Base-by-base conservation (phyloP, 2,888 invertebrate genomes). In the Dicranocentrus wangi region DNA sequence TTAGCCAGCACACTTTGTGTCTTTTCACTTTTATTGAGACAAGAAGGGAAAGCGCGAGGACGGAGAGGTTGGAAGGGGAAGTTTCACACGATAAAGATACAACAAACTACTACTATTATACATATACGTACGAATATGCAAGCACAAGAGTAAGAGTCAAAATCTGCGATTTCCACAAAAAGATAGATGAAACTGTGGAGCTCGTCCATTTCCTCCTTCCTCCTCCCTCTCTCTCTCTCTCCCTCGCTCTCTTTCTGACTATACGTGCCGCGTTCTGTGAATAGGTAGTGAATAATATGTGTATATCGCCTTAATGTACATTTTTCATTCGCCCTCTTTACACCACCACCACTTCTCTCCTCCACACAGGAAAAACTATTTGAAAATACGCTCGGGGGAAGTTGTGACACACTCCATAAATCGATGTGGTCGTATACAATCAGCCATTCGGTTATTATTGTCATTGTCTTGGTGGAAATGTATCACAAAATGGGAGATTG, bases 401-500 rank as follows among this genome's bases (percentile, higher is more conserved):
- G 58, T 23, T 75, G 72, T 73, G 75, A 75, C 55, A 66, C 55
- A 73, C 32, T 75, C 66, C 75, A 73, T 75, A 66, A 75, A 75
- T 75, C 66, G 65, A 75, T 71, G 75, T 61, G 65, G 65, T 75
- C 75, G 27, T 71, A 61, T 61, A 60, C 71, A 71, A 71, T 61
- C 61, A 61, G 21, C 43, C 71, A 71, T 71, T 61, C 47, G 72
- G 66, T 75, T 65, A 75, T 65, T 61, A 75, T 65, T 75, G 28
- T 75, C 42, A 66, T 55, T 66, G 66, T n/a, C n/a, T n/a, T n/a
- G n/a, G n/a, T n/a, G n/a, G n/a, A n/a, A n/a, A n/a, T n/a, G n/a
- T n/a, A n/a, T n/a, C n/a, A n/a, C n/a, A n/a, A n/a, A n/a, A 32
- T 55, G 8, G 25, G 32, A 1, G 53, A 51, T 27, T 39, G 23